Evolutionary conservation across 2,888 invertebrate species (phyloP).

Genomic region (Eristalis intricaria): DNA sequence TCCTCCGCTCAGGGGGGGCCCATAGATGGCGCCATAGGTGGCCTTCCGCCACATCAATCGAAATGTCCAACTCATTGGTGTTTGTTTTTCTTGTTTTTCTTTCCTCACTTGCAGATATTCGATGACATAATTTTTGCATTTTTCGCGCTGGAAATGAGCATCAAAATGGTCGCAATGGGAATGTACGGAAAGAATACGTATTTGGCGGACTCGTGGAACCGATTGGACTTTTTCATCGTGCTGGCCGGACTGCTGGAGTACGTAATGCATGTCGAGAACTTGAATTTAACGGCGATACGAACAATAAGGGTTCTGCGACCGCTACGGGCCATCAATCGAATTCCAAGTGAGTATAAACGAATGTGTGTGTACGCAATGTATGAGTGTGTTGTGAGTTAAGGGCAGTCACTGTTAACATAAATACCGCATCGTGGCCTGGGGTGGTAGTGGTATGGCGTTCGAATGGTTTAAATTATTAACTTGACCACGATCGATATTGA

Average conservation of each 20-base stretch:
- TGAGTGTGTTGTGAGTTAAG: neutral
- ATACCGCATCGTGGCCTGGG: neutral
- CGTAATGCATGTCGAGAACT: constrained; percentile 96
- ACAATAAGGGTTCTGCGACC: constrained; percentile 98
- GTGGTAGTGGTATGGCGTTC: neutral
- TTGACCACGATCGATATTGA: constrained; percentile 3
- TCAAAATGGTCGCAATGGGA: constrained; percentile 99
- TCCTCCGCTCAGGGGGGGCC: too few species aligned
- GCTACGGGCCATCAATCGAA: constrained; percentile 98
- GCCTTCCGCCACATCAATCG: constrained; percentile 22
- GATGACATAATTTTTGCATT: constrained; percentile 99
- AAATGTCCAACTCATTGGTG: constrained; percentile 30
- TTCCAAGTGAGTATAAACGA: constrained; percentile 93
- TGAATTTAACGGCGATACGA: constrained; percentile 98
- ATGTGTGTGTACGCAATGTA: neutral
- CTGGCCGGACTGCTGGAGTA: constrained; percentile 96
- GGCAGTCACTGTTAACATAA: neutral
- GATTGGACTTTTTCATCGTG: constrained; percentile 98
- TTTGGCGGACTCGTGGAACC: constrained; percentile 99
- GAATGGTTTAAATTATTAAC: constrained; percentile 37
- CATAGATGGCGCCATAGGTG: too few species aligned
- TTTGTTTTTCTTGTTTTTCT: constrained; percentile 13
- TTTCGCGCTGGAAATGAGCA: constrained; percentile 98
- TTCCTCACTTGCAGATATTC: constrained; percentile 87
- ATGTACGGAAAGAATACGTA: constrained; percentile 96